These are phyloP conservation scores for Darevskia nairensis DNA, from an alignment of 2,797 vertebrate genomes.

Conservation along the genomic window DNA sequence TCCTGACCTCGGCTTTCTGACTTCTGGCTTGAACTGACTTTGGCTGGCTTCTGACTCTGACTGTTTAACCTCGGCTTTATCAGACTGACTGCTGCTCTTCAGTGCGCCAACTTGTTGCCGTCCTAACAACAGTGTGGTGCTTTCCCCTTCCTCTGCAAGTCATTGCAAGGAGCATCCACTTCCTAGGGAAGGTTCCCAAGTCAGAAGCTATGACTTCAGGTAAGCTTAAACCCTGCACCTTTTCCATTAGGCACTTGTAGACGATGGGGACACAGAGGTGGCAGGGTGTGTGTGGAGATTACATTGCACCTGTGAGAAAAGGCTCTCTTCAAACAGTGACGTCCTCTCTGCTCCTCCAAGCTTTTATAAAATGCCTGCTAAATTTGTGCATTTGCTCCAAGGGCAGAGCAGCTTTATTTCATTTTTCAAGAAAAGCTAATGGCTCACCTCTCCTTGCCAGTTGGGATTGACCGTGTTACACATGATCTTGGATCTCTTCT, in stretches of 20 bases:
- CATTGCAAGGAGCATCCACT: not conserved
- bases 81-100: too few relatives aligned
- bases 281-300: not conserved
- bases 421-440: not conserved
- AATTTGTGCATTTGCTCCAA: not conserved
- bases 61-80: too few relatives aligned
- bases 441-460: slow-evolving; percentile 87
- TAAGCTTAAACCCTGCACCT: not conserved
- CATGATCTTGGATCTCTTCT: slow-evolving; percentile 91
- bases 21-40: too few relatives aligned
- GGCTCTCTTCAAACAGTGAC: not conserved
- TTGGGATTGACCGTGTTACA: slow-evolving; percentile 94
- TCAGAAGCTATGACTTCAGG: not conserved
- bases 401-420: not conserved
- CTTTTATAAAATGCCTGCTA: not conserved
- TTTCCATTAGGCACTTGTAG: not conserved
- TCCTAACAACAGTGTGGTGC: too few relatives aligned
- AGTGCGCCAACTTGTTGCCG: too few relatives aligned
- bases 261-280: not conserved
- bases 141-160: not conserved
- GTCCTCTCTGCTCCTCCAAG: not conserved
- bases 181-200: not conserved
- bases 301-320: not conserved
- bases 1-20: too few relatives aligned
- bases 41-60: too few relatives aligned